A percentile compares a stretch with the other conserved stretches of the same genome.
Evolutionary conservation across 2,113 vertebrate species (phyloP).

Genomic region (Rhea americana): DNA sequence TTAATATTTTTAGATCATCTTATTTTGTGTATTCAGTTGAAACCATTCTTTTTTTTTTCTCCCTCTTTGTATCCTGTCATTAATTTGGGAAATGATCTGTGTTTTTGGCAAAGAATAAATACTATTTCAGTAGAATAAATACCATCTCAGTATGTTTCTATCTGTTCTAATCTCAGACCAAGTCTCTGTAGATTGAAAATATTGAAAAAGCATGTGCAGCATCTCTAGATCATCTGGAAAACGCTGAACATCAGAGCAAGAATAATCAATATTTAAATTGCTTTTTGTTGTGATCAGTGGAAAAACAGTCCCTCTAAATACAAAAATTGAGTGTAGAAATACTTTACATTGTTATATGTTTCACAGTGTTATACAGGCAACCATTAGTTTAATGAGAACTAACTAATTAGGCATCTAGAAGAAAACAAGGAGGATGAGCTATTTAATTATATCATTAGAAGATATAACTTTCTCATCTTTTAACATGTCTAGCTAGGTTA

Average conservation of each 20-base stretch:
- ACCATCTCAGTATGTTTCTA: not conserved
- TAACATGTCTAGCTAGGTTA: not conserved
- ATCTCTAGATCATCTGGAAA: not conserved
- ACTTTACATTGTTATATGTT: not conserved
- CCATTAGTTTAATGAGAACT: not conserved
- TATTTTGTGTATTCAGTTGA: not conserved
- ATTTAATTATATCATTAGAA: not conserved
- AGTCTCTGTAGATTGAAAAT: not conserved
- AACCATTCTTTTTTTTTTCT: not conserved
- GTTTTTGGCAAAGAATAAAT: not conserved
- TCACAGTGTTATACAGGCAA: not conserved
- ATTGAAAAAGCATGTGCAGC: not conserved
- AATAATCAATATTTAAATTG: not conserved
- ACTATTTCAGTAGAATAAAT: not conserved
- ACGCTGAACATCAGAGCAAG: not conserved
- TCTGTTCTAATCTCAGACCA: not conserved
- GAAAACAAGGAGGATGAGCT: not conserved
- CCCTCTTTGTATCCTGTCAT: not conserved
- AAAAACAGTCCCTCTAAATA: not conserved
- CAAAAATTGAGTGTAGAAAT: not conserved
- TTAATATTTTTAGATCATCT: not conserved
- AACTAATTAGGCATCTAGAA: not conserved
- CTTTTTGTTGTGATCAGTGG: not conserved
- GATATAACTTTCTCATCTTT: not conserved
- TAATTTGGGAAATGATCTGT: not conserved